phyloP scores from a whole-genome alignment of 2,113 vertebrate genomes.

The Syngnathus scovelli region DNA sequence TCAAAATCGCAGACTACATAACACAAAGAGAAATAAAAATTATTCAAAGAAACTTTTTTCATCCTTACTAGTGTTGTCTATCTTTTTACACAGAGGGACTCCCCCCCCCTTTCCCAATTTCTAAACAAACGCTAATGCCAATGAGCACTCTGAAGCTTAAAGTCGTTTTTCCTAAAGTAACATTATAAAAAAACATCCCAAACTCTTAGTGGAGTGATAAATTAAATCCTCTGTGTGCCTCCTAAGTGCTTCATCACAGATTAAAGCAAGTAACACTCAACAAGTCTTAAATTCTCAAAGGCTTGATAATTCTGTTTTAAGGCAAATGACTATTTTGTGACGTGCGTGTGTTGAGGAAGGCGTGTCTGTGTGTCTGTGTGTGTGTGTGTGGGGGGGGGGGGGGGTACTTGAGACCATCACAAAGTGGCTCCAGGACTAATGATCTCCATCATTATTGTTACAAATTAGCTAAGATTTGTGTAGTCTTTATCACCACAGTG shows the following conservation, averaged over 20 bases:
- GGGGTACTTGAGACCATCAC: background rate
- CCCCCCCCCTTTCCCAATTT: background rate
- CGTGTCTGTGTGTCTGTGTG: too few species aligned
- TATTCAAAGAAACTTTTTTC: background rate
- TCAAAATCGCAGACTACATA: background rate
- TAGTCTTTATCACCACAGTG: background rate
- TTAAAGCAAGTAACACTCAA: constrained; percentile 8
- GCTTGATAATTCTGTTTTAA: constrained; percentile 5
- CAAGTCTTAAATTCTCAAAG: background rate
- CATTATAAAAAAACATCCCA: background rate
- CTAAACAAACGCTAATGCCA: background rate
- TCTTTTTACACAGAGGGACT: background rate
- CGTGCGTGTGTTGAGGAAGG: background rate
- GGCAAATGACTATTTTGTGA: background rate
- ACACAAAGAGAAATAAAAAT: background rate
- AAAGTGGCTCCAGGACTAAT: background rate
- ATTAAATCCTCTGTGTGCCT: background rate
- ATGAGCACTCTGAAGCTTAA: background rate
- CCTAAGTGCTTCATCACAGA: constrained; percentile 8
- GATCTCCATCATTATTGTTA: background rate
- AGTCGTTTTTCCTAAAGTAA: background rate
- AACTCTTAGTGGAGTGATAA: background rate
- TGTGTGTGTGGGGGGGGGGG: too few species aligned
- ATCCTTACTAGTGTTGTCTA: background rate
- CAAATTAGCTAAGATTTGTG: background rate